Conservation (phyloP, 2,113 vertebrate genomes). For the Vulpes lagopus region DNA sequence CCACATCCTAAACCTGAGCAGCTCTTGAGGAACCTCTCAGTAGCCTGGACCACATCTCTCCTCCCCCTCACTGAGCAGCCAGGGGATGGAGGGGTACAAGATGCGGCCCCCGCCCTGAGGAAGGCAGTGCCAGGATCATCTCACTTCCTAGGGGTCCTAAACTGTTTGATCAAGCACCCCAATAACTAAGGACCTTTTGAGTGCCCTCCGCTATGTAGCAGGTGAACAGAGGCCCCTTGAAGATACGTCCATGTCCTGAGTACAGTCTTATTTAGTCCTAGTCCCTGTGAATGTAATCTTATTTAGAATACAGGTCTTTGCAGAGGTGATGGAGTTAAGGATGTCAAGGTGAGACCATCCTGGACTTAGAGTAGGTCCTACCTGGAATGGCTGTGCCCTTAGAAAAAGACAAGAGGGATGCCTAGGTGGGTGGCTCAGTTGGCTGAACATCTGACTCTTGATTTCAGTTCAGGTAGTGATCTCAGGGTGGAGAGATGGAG, state of each 20-base stretch:
- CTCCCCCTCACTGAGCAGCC: neutral
- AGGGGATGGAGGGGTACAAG: fast-evolving
- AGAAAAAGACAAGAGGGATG: neutral
- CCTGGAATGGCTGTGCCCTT: neutral
- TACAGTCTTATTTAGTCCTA: too few relatives aligned
- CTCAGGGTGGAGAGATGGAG: neutral
- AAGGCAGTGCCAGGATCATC: neutral
- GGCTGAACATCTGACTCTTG: neutral
- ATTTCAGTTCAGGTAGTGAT: neutral
- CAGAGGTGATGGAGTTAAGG: neutral
- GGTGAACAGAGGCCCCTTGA: neutral
- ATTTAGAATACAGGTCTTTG: neutral
- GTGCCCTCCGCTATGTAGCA: neutral
- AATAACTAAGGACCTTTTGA: neutral
- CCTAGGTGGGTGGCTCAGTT: neutral
- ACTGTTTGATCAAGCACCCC: neutral
- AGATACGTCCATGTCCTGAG: neutral
- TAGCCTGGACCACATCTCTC: too few relatives aligned
- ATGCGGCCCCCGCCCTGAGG: fast-evolving
- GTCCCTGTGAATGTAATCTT: neutral
- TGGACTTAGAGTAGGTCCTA: neutral
- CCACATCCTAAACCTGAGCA: neutral
- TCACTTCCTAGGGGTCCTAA: fast-evolving
- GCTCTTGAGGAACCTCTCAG: neutral
- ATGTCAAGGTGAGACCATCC: neutral